phyloP scores from a whole-genome alignment of 2,888 invertebrate genomes.

The Mesopsocus fuscifrons region DNA sequence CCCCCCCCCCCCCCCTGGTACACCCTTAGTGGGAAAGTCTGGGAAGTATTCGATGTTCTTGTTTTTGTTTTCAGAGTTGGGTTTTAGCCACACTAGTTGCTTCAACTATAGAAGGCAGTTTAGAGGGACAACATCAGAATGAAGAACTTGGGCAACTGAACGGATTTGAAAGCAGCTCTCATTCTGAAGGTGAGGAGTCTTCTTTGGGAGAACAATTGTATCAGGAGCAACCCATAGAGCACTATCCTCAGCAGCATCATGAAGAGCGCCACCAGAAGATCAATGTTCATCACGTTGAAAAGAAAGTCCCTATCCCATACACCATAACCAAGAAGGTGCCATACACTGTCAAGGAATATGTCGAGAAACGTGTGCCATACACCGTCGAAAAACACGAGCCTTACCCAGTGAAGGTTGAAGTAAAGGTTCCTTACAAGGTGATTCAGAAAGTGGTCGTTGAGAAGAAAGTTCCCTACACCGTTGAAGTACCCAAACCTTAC shows the following conservation, averaged over 20 bases:
- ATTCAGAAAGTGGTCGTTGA: slow-evolving; percentile 19
- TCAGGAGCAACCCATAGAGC: slow-evolving; percentile 13
- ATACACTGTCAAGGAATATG: background rate
- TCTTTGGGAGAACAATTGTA: slow-evolving; percentile 12
- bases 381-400: slow-evolving; percentile 17
- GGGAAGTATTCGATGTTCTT: too few relatives aligned
- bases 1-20: too few relatives aligned
- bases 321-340: slow-evolving; percentile 16
- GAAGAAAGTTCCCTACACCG: slow-evolving; percentile 19
- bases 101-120: too few relatives aligned
- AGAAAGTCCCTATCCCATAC: slow-evolving; percentile 4
- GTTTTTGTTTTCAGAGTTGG: too few relatives aligned
- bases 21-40: too few relatives aligned
- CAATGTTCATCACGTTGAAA: slow-evolving; percentile 14
- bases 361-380: slow-evolving; percentile 18
- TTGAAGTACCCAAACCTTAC: slow-evolving; percentile 19
- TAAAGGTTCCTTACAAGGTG: slow-evolving; percentile 19
- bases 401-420: slow-evolving; percentile 18
- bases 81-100: too few relatives aligned
- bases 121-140: too few relatives aligned
- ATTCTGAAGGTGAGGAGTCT: slow-evolving; percentile 2
- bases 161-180: background rate
- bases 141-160: too few relatives aligned
- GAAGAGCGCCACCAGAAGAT: slow-evolving; percentile 20
- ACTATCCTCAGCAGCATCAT: too few relatives aligned